These are phyloP conservation scores for Seriola rivoliana DNA, from an alignment of 2,113 vertebrate species.

Conservation along the genomic window DNA sequence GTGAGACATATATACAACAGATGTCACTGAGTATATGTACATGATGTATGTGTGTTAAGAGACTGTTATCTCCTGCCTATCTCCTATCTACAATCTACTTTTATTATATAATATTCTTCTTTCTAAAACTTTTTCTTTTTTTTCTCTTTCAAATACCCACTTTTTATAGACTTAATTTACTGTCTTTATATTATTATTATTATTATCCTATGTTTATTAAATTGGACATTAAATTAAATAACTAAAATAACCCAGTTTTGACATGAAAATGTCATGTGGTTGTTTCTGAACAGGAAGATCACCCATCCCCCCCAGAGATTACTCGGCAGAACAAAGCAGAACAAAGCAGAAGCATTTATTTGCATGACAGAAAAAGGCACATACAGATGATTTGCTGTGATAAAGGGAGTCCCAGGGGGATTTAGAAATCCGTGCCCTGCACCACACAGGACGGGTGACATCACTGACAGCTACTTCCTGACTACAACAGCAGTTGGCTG, in stretches of 20 bases:
- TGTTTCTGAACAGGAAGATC: background rate
- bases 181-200: background rate
- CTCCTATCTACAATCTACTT: too few species aligned
- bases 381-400: conserved; percentile 36
- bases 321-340: conserved; percentile 30
- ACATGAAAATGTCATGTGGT: background rate
- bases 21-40: background rate
- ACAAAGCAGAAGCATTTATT: conserved; percentile 61
- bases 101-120: too few species aligned
- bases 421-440: conserved; percentile 27
- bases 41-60: background rate
- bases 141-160: background rate
- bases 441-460: conserved; percentile 2
- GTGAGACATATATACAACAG: conserved; percentile 37
- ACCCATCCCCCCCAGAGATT: rapidly evolving
- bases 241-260: background rate
- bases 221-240: background rate
- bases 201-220: background rate
- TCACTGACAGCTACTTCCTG: conserved; percentile 50
- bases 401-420: conserved; percentile 20
- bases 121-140: too few species aligned
- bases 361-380: conserved; percentile 61
- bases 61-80: background rate
- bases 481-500: conserved; percentile 26
- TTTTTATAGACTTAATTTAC: background rate